Percentiles rank a stretch among this genome's conserved stretches.
Evolutionary conservation across 2,797 vertebrate species (phyloP).

Genomic region (Sardinella longiceps): DNA sequence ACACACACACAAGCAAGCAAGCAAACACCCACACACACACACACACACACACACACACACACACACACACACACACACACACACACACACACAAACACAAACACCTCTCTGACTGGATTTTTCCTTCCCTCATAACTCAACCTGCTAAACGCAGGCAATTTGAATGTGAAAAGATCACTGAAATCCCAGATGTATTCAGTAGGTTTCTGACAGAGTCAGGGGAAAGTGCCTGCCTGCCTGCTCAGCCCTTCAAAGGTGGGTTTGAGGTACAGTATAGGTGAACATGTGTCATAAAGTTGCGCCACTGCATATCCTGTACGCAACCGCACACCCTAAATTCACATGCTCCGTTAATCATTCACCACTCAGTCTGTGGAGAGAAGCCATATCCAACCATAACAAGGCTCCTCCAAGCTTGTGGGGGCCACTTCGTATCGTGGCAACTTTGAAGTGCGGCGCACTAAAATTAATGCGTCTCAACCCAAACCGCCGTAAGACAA

Average conservation of each 20-base stretch:
- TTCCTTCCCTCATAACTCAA: neutral
- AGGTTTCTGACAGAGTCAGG: neutral
- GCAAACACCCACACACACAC: too few relatives aligned
- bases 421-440: neutral
- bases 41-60: too few relatives aligned
- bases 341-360: neutral
- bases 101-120: neutral
- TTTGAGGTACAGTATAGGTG: constrained; percentile 2
- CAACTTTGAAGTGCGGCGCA: neutral
- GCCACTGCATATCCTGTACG: neutral
- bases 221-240: neutral
- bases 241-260: neutral
- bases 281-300: neutral
- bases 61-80: too few relatives aligned
- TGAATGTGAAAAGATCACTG: neutral
- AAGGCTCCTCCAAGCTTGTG: neutral
- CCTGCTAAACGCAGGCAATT: neutral
- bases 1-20: too few relatives aligned
- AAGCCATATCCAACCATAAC: neutral
- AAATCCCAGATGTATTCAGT: neutral
- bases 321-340: neutral
- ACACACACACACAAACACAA: neutral
- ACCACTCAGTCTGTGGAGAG: neutral
- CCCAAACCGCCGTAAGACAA: neutral
- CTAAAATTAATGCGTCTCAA: neutral